Conservation (phyloP, 2,888 invertebrate species). For the Diadegma fenestrale region DNA sequence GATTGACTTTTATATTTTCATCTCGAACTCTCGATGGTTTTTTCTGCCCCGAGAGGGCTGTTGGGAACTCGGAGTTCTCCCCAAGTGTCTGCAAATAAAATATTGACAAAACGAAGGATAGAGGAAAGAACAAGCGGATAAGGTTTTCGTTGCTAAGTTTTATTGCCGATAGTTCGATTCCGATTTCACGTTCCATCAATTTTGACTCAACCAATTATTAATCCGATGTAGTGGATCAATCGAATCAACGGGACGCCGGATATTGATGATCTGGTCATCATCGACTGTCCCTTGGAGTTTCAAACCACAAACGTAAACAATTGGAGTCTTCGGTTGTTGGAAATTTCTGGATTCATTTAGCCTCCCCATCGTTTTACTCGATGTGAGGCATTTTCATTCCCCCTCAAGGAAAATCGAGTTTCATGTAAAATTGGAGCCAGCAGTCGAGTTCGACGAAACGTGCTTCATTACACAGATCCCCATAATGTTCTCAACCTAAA, state of each 20-base stretch:
- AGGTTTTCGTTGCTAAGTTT: not conserved
- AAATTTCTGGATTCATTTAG: not conserved
- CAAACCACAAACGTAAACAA: not conserved
- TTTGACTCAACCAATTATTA: not conserved
- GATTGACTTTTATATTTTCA: constrained; percentile 30
- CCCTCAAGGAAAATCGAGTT: constrained; percentile 1
- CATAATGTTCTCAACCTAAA: not conserved
- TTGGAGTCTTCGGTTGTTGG: not conserved
- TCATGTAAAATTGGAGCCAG: constrained; percentile 33
- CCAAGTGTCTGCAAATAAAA: constrained; percentile 19
- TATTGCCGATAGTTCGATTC: not conserved
- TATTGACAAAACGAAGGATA: constrained; percentile 5
- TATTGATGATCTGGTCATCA: not conserved
- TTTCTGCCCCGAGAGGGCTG: not conserved
- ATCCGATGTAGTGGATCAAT: not conserved
- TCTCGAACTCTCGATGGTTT: constrained; percentile 27
- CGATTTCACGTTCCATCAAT: not conserved
- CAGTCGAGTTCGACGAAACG: constrained; percentile 9
- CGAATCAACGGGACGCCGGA: not conserved
- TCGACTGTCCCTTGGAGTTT: not conserved
- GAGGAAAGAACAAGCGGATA: not conserved
- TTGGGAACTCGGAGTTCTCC: not conserved
- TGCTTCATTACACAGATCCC: constrained; percentile 46
- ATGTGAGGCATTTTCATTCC: not conserved
- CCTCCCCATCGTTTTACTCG: not conserved